Percentiles rank a stretch among this genome's conserved stretches.
Evolutionary conservation across 2,113 vertebrate species (phyloP).

Genomic region (Spheniscus mendiculus): DNA sequence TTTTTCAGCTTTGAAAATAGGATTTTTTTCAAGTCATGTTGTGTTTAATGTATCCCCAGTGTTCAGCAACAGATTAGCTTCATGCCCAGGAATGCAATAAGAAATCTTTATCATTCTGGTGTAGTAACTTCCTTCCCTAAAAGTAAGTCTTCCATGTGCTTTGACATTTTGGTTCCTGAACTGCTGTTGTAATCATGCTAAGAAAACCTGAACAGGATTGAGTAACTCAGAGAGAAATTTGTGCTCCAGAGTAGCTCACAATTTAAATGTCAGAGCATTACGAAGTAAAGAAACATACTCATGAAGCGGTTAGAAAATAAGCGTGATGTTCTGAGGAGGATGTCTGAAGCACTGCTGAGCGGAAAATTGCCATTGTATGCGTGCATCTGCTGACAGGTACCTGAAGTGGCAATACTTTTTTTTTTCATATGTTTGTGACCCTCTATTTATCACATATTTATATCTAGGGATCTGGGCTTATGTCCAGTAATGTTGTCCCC

Average conservation of each 20-base stretch:
- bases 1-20: background rate
- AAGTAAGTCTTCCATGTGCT: background rate
- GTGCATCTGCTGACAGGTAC: background rate
- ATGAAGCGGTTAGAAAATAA: background rate
- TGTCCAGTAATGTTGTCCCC: background rate
- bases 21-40: background rate
- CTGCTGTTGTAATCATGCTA: background rate
- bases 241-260: background rate
- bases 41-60: background rate
- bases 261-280: background rate
- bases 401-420: background rate
- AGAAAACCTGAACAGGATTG: background rate
- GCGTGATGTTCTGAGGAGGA: background rate
- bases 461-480: background rate
- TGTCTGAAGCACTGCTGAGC: background rate
- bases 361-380: background rate
- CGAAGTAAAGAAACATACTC: background rate
- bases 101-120: background rate
- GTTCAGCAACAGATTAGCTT: background rate
- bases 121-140: background rate
- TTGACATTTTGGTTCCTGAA: background rate
- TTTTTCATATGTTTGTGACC: background rate
- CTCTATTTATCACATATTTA: background rate
- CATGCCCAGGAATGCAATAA: background rate
- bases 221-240: background rate